Conservation (phyloP, 2,797 vertebrate genomes). For the Acanthiza pusilla region DNA sequence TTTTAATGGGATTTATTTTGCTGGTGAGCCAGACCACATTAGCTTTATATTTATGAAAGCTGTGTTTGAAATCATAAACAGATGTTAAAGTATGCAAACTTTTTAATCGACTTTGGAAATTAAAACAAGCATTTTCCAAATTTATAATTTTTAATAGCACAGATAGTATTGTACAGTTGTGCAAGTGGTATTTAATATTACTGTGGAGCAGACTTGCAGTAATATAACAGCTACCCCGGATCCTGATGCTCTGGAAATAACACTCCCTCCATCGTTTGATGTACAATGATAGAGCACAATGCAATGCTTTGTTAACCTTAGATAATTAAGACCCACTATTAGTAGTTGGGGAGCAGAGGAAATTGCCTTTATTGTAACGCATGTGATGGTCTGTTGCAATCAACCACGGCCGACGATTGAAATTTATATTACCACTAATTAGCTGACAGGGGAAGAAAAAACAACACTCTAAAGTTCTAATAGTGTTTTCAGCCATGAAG, state of each 20-base stretch:
- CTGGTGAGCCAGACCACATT: conserved; percentile 40
- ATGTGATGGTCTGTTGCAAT: conserved; percentile 72
- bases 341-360: conserved; percentile 61
- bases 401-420: conserved; percentile 26
- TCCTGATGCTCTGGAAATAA: conserved; percentile 10
- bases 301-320: conserved; percentile 64
- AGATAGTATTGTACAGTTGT: neutral
- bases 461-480: conserved; percentile 44
- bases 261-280: conserved; percentile 5
- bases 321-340: conserved; percentile 65
- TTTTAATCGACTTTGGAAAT: conserved; percentile 31
- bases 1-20: conserved; percentile 64
- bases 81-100: conserved; percentile 58
- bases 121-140: conserved; percentile 29
- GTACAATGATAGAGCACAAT: conserved; percentile 47
- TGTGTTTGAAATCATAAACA: conserved; percentile 52
- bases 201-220: neutral
- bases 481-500: conserved; percentile 47
- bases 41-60: conserved; percentile 52
- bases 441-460: conserved; percentile 50
- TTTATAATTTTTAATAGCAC: conserved; percentile 10
- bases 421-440: conserved; percentile 70
- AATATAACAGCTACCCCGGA: neutral
- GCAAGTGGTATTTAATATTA: neutral
- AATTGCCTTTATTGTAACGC: conserved; percentile 64